Evolutionary conservation across 2,888 invertebrate genomes (phyloP), one percentile per base, ranked within the genome.

Genomic region (Callimorpha dominula): DNA sequence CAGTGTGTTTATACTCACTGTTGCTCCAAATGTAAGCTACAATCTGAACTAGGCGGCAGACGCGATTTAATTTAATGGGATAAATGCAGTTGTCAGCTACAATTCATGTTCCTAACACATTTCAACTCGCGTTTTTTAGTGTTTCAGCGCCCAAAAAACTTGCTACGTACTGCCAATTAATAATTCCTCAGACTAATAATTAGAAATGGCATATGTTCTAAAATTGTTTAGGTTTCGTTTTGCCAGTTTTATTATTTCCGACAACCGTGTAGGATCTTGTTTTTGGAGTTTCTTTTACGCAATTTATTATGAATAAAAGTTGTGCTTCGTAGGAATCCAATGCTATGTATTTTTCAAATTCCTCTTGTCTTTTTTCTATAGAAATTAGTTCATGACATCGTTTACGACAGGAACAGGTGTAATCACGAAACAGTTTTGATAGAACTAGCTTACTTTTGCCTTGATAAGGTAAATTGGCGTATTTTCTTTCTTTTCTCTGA

Each of bases 281-380:
- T 70, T 76, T 73, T 68, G 42, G 43, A 52, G 54, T 54, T 68
- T 74, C 74, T 70, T 63, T 75, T 15, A 80, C 76, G 71, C 68
- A 68, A 66, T 65, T 69, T 49, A 70, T 64, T 69, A 77, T 75
- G 12, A 65, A 81, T 70, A 74, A 69, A 17, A 73, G 54, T 62
- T 80, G 78, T 72, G 78, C 73, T 71, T 77, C 68, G 40, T 76
- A 78, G 14, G 80, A 80, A 40, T 76, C 76, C 49, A 78, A 70
- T 46, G 65, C 65, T 57, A 78, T 49, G 70, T 71, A 78, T 43
- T 71, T 80, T 40, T 77, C 43, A 70, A 79, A 79, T 46, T 77
- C 77, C 70, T 73, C 50, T 71, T 74, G 71, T 68, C 80, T 40
- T 73, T 15, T 70, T 71, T 80, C 71, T 65, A 49, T 57, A 65